phyloP scores from a whole-genome alignment of 2,797 vertebrate species.

The Furcifer pardalis region DNA sequence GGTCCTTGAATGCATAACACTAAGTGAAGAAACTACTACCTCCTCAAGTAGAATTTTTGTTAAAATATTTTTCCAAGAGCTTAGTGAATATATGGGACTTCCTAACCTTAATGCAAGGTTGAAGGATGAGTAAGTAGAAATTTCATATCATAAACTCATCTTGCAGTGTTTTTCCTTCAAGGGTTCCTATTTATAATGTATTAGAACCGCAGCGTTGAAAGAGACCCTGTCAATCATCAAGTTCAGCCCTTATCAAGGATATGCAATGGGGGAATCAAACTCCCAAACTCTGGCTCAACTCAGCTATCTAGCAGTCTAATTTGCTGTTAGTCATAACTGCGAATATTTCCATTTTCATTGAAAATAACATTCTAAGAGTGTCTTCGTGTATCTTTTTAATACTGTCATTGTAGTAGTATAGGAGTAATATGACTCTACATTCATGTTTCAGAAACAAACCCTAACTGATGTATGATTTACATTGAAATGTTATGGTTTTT shows the following conservation, averaged over 20 bases:
- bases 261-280: no score
- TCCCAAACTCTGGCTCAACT: no score
- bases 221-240: no score
- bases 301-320: no score
- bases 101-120: conserved; percentile 94
- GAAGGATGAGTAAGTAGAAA: conserved; percentile 87
- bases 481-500: neutral
- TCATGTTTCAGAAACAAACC: neutral
- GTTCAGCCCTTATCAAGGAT: no score
- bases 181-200: neutral
- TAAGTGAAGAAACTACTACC: conserved; percentile 97
- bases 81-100: conserved; percentile 98
- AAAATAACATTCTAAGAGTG: neutral
- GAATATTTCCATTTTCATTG: neutral
- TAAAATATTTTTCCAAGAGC: conserved; percentile 99
- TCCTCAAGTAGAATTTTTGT: conserved; percentile 98
- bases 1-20: conserved; percentile 93
- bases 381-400: neutral
- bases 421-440: neutral
- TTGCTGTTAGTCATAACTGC: neutral
- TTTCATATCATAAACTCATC: neutral
- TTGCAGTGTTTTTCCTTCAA: neutral
- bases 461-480: neutral
- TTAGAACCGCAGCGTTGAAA: no score
- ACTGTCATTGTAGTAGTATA: neutral